Evolutionary conservation across 2,797 vertebrate species (phyloP), one percentile per base, ranked within the genome.

Genomic region (Sternarchorhynchus goeldii): DNA sequence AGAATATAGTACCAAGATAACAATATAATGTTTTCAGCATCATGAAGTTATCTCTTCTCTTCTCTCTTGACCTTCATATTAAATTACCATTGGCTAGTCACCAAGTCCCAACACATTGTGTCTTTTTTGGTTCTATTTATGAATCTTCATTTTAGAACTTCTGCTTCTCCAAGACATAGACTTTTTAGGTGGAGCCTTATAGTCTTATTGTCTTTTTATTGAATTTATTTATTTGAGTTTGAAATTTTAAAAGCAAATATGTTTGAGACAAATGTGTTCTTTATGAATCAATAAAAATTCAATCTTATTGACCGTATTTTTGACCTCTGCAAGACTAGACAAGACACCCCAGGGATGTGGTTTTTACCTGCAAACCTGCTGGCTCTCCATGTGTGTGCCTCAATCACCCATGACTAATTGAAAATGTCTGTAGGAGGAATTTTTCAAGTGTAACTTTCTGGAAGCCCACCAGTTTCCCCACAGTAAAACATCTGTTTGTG

Each of bases 51-150:
- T 86, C 69, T 81, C 64, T 71, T 65, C 20, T 60, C 71, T 75
- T 60, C 71, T 75, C 71, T 80, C 79, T 78, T 34, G 80, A 84
- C 82, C 85, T 82, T 84, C 80, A 82, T 82, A 77, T 79, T 73
- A 83, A 85, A 85, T 82, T 62, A 81, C 74, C 56, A 58, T 68
- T 77, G 60, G 36, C 67, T 56, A 65, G 58, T 36, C 2, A 10
- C 36, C 32, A 29, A 45, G 41, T 25, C 34, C 20, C 39, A 5
- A 67, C 18, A 32, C 36, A 25, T 60, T 67, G 72, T 39, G 56
- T 69, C 64, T 12, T 59, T 41, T 29, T 31, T 20, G 12, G 18
- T 69, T 56, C 21, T 63, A 21, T 17, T 60, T 74, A 62, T 36
- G 39, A 56, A 63, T 39, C 39, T 41, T 29, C 16, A 12, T 50